These are phyloP conservation scores for Drosophila tani DNA, from an alignment of 1,140 invertebrate genomes.

Conservation along the genomic window DNA sequence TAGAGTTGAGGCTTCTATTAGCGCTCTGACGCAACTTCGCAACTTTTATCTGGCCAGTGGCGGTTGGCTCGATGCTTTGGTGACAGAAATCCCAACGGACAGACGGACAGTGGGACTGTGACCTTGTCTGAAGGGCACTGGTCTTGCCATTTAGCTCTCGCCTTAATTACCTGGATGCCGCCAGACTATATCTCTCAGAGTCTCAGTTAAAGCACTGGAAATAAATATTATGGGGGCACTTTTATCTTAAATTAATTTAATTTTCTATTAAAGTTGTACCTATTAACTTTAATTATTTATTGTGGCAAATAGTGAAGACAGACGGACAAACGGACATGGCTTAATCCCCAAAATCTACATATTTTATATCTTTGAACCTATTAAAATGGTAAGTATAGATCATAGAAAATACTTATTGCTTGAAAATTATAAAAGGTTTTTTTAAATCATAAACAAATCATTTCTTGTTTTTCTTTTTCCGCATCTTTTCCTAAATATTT, in stretches of 20 bases:
- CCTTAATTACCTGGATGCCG: conserved; percentile 59
- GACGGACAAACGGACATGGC: no score
- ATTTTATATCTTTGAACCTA: no score
- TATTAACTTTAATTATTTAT: no score
- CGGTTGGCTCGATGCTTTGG: conserved; percentile 7
- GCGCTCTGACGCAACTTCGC: conserved; percentile 61
- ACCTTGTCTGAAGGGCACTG: conserved; percentile 75
- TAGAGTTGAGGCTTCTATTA: conserved; percentile 54
- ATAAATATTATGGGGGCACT: not conserved
- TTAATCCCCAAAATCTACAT: no score
- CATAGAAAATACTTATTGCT: no score
- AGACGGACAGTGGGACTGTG: conserved; percentile 38
- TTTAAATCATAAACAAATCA: no score
- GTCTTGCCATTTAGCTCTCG: conserved; percentile 68
- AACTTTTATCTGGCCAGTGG: conserved; percentile 64
- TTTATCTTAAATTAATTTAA: not conserved
- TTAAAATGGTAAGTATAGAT: no score
- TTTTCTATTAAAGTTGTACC: no score
- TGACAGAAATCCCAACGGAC: conserved; percentile 31
- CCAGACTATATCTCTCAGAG: conserved; percentile 18
- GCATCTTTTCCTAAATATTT: no score
- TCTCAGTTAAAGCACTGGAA: conserved; percentile 12
- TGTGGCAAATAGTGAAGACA: not conserved
- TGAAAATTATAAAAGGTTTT: no score
- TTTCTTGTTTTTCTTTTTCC: no score